Percentiles rank a stretch among this genome's conserved stretches.
phyloP scores from a whole-genome alignment of 2,888 invertebrate species.

The Hypsopygia costalis region DNA sequence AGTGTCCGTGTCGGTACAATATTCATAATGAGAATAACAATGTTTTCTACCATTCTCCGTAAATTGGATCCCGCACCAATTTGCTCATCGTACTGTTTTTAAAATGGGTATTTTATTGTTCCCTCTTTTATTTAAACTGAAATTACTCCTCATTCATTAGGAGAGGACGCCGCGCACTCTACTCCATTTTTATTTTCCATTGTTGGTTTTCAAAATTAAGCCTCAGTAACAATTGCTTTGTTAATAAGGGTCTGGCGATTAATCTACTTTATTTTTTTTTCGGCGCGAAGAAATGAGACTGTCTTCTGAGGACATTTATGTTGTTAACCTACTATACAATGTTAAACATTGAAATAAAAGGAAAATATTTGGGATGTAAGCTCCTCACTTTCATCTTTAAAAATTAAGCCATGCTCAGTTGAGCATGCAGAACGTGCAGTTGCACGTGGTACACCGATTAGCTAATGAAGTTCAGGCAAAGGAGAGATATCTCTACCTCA shows the following conservation, averaged over 20 bases:
- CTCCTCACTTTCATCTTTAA: no score
- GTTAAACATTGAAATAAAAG: no score
- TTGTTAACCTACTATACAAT: slow-evolving; percentile 14
- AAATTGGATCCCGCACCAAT: slow-evolving; percentile 65
- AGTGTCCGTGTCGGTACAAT: slow-evolving; percentile 3
- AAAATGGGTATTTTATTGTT: slow-evolving; percentile 72
- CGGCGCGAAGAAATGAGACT: slow-evolving; percentile 40
- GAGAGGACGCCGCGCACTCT: slow-evolving; percentile 60
- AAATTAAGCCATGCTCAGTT: no score
- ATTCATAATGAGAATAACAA: not conserved
- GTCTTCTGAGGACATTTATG: slow-evolving; percentile 33
- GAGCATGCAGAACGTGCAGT: no score
- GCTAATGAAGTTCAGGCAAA: no score
- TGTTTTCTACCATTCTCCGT: slow-evolving; percentile 46
- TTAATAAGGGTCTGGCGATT: slow-evolving; percentile 66
- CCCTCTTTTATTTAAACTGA: slow-evolving; percentile 72
- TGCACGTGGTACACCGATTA: no score
- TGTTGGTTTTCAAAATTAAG: slow-evolving; percentile 77
- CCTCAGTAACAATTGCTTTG: slow-evolving; percentile 71
- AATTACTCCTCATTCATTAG: slow-evolving; percentile 77
- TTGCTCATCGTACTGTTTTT: slow-evolving; percentile 67
- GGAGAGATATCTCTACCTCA: no score
- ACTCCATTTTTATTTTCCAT: slow-evolving; percentile 72
- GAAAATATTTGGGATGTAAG: no score
- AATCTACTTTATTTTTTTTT: slow-evolving; percentile 58